Evolutionary conservation across 2,113 vertebrate genomes (phyloP).

Genomic region (Eidolon helvum): DNA sequence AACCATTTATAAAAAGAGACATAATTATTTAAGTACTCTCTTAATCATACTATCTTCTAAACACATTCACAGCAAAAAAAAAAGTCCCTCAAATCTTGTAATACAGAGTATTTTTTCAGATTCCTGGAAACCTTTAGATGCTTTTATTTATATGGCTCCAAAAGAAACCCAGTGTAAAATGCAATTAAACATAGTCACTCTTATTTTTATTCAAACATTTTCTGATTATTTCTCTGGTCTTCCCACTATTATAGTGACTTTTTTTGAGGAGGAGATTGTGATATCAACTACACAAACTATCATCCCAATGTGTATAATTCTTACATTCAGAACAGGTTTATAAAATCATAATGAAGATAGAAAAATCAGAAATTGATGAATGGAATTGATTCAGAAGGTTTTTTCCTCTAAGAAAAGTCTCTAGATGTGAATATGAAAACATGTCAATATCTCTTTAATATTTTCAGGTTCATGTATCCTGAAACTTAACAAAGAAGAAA

Average conservation of each 20-base stretch:
- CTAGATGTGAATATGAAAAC: neutral
- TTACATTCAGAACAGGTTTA: neutral
- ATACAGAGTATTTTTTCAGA: neutral
- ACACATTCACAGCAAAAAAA: fast-evolving
- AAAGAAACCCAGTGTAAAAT: neutral
- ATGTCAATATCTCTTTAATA: neutral
- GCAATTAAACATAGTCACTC: neutral
- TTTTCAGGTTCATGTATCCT: neutral
- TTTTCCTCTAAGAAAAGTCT: neutral
- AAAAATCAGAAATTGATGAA: neutral
- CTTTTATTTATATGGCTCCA: neutral
- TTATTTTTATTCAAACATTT: neutral
- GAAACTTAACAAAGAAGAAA: neutral
- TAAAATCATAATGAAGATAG: neutral
- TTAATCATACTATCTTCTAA: neutral
- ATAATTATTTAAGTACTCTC: neutral
- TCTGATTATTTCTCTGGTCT: neutral
- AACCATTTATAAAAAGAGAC: neutral
- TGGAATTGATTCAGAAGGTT: neutral
- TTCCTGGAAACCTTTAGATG: neutral
- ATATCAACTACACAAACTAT: neutral
- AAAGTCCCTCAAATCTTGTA: neutral
- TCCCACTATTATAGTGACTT: neutral
- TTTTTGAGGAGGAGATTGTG: neutral
- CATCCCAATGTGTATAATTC: neutral